Evolutionary conservation across 2,797 vertebrate genomes (phyloP).

Genomic region (Pampus argenteus): DNA sequence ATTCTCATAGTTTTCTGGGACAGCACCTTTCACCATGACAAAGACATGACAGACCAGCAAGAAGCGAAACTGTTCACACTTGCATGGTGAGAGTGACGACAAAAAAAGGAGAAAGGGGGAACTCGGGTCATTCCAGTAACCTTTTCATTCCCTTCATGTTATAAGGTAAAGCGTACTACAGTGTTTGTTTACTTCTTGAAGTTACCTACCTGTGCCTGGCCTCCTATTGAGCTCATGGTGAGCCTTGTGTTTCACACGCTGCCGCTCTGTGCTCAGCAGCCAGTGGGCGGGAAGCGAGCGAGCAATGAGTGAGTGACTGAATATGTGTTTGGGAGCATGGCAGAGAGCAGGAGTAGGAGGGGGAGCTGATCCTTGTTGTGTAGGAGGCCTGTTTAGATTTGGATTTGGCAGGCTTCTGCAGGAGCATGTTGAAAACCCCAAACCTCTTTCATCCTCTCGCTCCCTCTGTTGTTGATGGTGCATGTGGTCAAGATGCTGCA

Average conservation of each 20-base stretch:
- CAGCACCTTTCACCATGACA: conserved; percentile 62
- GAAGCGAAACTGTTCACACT: conserved; percentile 26
- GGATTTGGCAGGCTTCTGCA: conserved; percentile 69
- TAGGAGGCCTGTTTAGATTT: conserved; percentile 77
- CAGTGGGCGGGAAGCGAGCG: conserved; percentile 62
- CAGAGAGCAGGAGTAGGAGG: conserved; percentile 48
- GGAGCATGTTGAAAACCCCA: conserved; percentile 64
- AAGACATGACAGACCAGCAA: conserved; percentile 39
- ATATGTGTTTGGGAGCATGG: conserved; percentile 66
- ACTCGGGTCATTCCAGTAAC: conserved; percentile 2
- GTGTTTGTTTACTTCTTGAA: conserved; percentile 75
- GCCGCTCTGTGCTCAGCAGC: conserved; percentile 58
- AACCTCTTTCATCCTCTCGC: conserved; percentile 69
- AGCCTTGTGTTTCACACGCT: conserved; percentile 68
- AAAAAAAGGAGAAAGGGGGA: conserved; percentile 21
- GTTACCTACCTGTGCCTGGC: conserved; percentile 59
- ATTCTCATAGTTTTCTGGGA: conserved; percentile 54
- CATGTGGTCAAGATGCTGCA: conserved; percentile 79
- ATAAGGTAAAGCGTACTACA: conserved; percentile 36
- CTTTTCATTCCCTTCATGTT: conserved; percentile 16
- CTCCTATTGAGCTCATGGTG: conserved; percentile 61
- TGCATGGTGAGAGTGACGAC: conserved; percentile 5
- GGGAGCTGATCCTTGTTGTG: conserved; percentile 52
- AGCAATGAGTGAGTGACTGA: conserved; percentile 60
- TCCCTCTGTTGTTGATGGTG: conserved; percentile 68